Conservation (phyloP, 2,113 vertebrate species). For the Lagopus muta region DNA sequence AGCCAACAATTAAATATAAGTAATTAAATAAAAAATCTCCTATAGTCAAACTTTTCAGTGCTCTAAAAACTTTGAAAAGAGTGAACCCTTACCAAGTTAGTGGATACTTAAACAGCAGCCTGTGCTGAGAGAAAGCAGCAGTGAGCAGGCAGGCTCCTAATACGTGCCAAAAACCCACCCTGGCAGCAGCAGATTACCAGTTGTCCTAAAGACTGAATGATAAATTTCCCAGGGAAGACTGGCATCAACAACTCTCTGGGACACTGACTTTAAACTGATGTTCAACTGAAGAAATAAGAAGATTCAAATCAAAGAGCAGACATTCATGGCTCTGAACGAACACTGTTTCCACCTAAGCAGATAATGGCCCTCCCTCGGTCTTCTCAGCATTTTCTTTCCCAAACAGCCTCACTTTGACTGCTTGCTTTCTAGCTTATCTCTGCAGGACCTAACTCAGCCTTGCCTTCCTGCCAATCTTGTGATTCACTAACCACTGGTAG, state of each 20-base stretch:
- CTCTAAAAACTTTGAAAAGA: not conserved
- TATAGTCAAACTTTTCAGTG: not conserved
- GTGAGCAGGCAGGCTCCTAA: not conserved
- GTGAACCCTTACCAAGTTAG: not conserved
- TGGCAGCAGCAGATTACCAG: not conserved
- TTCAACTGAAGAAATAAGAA: not conserved
- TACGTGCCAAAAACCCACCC: rapidly evolving
- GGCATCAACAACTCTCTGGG: not conserved
- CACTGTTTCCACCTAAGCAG: not conserved
- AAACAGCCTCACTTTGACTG: not conserved
- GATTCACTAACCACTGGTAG: not conserved
- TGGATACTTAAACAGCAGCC: not conserved
- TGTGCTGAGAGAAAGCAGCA: not conserved
- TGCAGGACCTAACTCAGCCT: not conserved
- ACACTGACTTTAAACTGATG: not conserved
- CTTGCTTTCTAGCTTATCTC: not conserved
- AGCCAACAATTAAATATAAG: not conserved
- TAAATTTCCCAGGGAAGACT: not conserved
- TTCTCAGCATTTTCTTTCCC: not conserved
- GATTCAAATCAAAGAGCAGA: not conserved
- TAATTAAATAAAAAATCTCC: not conserved
- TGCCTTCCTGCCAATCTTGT: not conserved
- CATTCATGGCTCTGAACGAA: not conserved
- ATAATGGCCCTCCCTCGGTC: not conserved
- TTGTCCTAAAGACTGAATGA: not conserved